Evolutionary conservation across 2,888 invertebrate genomes (phyloP).

Genomic region (Megaustenia siamemsis): DNA sequence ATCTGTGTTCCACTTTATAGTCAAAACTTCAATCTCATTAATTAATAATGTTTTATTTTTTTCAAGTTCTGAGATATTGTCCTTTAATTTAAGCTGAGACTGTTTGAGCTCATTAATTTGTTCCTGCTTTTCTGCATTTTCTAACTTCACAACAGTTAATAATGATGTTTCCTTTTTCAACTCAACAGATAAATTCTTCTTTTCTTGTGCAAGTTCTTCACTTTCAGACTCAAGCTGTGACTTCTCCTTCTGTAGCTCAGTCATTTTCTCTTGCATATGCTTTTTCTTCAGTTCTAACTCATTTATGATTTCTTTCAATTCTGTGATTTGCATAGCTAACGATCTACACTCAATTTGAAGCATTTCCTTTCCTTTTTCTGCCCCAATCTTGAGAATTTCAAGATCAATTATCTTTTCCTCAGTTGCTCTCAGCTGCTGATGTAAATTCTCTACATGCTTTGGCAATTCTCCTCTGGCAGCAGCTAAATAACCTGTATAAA

Average conservation of each 20-base stretch:
- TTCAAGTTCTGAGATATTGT: neutral
- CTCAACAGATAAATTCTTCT: neutral
- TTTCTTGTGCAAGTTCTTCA: neutral
- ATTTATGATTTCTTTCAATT: neutral
- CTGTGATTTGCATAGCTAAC: neutral
- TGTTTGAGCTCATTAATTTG: neutral
- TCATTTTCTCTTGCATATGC: neutral
- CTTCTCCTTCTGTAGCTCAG: conserved; percentile 15
- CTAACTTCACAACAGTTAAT: conserved; percentile 3
- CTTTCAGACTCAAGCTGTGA: neutral
- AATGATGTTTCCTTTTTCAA: neutral
- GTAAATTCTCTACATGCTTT: conserved; percentile 44
- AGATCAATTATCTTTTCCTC: conserved; percentile 47
- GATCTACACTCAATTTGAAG: conserved; percentile 24
- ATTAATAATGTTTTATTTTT: neutral
- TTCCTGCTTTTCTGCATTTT: neutral
- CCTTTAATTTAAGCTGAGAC: neutral
- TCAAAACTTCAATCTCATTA: conserved; percentile 16
- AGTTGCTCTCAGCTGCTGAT: conserved; percentile 28
- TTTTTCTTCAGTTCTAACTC: conserved; percentile 1
- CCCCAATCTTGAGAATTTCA: conserved; percentile 48
- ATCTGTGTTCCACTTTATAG: neutral
- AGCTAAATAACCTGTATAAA: conserved; percentile 1
- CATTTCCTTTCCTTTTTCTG: conserved; percentile 43
- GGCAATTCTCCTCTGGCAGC: conserved; percentile 36